phyloP scores from a whole-genome alignment of 2,113 vertebrate species.

The Dendrocopos noguchii region DNA sequence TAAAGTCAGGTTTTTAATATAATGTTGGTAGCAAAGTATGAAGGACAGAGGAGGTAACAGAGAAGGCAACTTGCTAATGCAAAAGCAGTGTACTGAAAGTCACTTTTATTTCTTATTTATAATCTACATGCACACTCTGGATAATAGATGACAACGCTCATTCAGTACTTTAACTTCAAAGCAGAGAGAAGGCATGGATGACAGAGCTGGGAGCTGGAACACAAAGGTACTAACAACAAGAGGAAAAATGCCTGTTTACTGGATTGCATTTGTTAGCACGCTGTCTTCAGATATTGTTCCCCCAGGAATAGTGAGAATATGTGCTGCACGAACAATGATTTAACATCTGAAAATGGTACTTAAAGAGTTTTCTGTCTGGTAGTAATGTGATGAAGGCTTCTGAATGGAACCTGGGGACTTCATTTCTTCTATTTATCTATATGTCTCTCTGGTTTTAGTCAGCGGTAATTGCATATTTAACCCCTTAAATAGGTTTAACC shows the following conservation, averaged over 20 bases:
- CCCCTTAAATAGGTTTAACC: slow-evolving; percentile 80
- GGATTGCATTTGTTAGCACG: slow-evolving; percentile 84
- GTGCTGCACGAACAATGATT: slow-evolving; percentile 79
- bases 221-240: slow-evolving; percentile 79
- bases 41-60: slow-evolving; percentile 73
- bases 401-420: slow-evolving; percentile 82
- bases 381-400: slow-evolving; percentile 80
- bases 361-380: slow-evolving; percentile 84
- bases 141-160: slow-evolving; percentile 85
- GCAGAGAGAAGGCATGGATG: slow-evolving; percentile 77
- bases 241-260: slow-evolving; percentile 83
- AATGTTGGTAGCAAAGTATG: slow-evolving; percentile 66
- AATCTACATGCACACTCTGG: slow-evolving; percentile 80
- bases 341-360: slow-evolving; percentile 86
- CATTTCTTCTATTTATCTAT: slow-evolving; percentile 83
- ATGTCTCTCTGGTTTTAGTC: slow-evolving; percentile 82
- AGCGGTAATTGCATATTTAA: slow-evolving; percentile 82
- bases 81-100: slow-evolving; percentile 85
- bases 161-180: slow-evolving; percentile 82
- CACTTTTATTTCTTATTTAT: slow-evolving; percentile 94
- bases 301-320: slow-evolving; percentile 78
- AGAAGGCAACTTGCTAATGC: slow-evolving; percentile 81
- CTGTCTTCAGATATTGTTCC: slow-evolving; percentile 83
- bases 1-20: slow-evolving; percentile 62
- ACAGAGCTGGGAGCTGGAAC: slow-evolving; percentile 79